Percentiles rank a stretch among this genome's conserved stretches.
Conservation (phyloP, 2,113 vertebrate species). For the Pampusana beccarii region DNA sequence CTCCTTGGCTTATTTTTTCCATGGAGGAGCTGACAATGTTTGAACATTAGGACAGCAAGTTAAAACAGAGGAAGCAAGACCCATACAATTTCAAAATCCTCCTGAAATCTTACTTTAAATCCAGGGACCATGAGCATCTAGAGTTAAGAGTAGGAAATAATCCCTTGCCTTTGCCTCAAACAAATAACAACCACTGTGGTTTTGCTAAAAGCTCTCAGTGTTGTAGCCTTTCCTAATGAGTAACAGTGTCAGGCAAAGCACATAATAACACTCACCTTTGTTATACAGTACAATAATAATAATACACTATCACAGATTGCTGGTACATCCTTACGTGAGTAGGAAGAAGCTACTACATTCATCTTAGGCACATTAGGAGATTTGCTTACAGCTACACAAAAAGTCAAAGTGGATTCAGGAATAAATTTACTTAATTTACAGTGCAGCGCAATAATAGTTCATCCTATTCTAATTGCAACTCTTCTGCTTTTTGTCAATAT, state of each 20-base stretch:
- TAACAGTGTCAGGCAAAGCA: background rate
- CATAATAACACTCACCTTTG: background rate
- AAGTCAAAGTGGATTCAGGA: background rate
- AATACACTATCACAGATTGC: background rate
- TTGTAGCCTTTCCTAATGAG: background rate
- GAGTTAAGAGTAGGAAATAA: background rate
- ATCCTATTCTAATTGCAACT: background rate
- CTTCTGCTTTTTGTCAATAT: background rate
- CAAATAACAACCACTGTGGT: background rate
- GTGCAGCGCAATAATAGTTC: background rate
- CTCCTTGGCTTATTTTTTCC: background rate
- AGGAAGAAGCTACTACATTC: background rate
- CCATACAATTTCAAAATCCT: background rate
- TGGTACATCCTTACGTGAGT: background rate
- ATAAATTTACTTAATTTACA: constrained; percentile 9
- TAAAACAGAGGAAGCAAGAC: background rate
- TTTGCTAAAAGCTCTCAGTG: background rate
- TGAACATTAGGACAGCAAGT: background rate
- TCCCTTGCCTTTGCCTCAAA: background rate
- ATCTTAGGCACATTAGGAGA: background rate
- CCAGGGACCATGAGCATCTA: background rate
- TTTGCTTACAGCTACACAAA: background rate
- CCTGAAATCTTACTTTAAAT: background rate
- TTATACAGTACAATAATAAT: background rate
- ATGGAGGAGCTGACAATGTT: background rate